Percentiles rank a stretch among this genome's conserved stretches.
Evolutionary conservation across 2,888 invertebrate species (phyloP).

Genomic region (Rotaria macrura): DNA sequence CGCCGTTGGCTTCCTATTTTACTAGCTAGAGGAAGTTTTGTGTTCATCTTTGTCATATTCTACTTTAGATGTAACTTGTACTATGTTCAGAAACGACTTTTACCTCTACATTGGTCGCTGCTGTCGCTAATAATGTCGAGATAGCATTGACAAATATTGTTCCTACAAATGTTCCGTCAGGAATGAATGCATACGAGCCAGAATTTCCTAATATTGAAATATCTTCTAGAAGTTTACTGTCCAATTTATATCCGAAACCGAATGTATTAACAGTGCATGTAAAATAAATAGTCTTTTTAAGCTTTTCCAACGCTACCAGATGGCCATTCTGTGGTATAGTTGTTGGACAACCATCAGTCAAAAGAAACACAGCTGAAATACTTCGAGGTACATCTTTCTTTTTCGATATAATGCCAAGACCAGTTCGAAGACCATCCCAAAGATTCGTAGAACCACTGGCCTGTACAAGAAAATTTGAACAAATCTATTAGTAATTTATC

Average conservation of each 20-base stretch:
- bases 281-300: not conserved
- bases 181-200: slow-evolving; percentile 31
- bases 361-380: not conserved
- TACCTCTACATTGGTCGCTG: slow-evolving; percentile 9
- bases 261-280: not conserved
- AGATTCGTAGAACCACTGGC: not conserved
- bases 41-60: too few species aligned
- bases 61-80: too few species aligned
- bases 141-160: slow-evolving; percentile 30
- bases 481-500: too few species aligned
- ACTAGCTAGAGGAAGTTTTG: too few species aligned
- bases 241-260: not conserved
- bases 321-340: not conserved
- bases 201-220: not conserved
- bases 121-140: slow-evolving; percentile 11
- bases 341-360: not conserved
- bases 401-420: not conserved
- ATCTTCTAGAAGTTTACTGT: not conserved
- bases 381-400: not conserved
- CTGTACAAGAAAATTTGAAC: not conserved
- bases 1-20: too few species aligned
- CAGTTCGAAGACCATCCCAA: not conserved
- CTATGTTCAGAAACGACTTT: too few species aligned
- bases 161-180: slow-evolving; percentile 31
- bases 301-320: not conserved